phyloP scores from a whole-genome alignment of 2,113 vertebrate species.

The Herpetotheres cachinnans region DNA sequence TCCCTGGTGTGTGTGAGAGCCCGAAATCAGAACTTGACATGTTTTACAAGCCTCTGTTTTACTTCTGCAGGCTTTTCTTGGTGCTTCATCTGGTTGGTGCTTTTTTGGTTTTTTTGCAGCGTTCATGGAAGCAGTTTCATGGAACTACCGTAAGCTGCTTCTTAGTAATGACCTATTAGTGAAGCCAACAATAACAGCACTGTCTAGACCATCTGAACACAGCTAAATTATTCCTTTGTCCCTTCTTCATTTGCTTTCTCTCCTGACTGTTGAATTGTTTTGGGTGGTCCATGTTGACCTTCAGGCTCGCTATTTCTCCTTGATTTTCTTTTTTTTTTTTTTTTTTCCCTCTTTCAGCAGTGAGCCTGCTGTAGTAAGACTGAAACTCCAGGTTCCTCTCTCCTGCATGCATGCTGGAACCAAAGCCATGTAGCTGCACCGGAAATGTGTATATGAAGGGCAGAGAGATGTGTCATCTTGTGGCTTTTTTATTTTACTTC shows the following conservation, averaged over 20 bases:
- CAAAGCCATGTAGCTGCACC: accelerated
- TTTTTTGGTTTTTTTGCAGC: background rate
- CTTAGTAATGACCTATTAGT: constrained; percentile 58
- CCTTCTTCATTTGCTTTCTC: constrained; percentile 18
- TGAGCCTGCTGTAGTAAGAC: background rate
- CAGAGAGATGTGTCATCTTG: background rate
- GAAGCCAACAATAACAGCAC: constrained; percentile 68
- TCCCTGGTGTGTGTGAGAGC: background rate
- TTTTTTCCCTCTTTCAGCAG: background rate
- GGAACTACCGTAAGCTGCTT: constrained; percentile 39
- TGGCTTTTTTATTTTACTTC: background rate
- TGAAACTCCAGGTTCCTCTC: constrained; percentile 38
- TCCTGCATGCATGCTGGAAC: background rate
- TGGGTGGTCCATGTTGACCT: constrained; percentile 50
- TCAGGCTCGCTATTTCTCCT: background rate
- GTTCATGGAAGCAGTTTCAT: constrained; percentile 49
- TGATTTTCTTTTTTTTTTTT: background rate
- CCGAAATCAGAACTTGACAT: background rate
- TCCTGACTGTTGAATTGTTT: constrained; percentile 32
- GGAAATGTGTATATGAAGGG: background rate
- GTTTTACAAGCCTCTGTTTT: background rate
- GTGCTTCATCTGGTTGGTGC: background rate
- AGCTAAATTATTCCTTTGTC: constrained; percentile 64
- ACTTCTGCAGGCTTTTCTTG: background rate
- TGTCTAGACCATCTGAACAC: constrained; percentile 67